Base-by-base conservation (phyloP, 1,140 invertebrate genomes). In the Pogonomyrmex barbatus region DNA sequence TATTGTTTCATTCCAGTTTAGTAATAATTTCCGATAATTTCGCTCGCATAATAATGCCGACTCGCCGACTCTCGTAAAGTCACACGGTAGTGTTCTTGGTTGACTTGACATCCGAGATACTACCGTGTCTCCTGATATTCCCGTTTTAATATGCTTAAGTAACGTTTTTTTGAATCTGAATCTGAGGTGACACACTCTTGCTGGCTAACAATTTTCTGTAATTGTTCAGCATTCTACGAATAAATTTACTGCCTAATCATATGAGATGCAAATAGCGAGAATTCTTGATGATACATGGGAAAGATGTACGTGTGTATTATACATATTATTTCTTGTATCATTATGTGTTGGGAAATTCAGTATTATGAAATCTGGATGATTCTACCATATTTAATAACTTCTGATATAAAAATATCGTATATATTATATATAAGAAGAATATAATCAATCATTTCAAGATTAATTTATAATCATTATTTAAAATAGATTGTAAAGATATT, bases 221-320 rank as follows among this genome's bases (percentile, higher is more conserved):
- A 0, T 30, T 60, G 56, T 14, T 58, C 45, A 17, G 42, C 39
- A 42, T 76, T 76, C 52, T 9, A 30, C 12, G 39, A 63, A 78
- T 47, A 63, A 78, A 78, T 78, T 63, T 47, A 45, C 1, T 78
- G 9, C 10, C 14, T 47, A 50, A 77, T 63, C 14, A 33, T 58
- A 58, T 14, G 24, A 77, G 42, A 50, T 62, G 17, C 4, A 58
- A 76, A 62, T 30, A 12, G 58, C 30, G 9, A 14, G 58, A 24
- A 62, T 63, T 45, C n/a, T 30, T 60, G 73, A 76, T 30, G 73
- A 76, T 60, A 8, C 24, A 76, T 5, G 14, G 39, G 54, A 12
- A 76, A 76, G 14, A 45, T 47, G 24, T 24, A 24, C 24, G 24
- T 24, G 24, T 24, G 24, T 17, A 45, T 42, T 60, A 10, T 17